These are phyloP conservation scores for Leptogaster cylindrica DNA, from an alignment of 2,888 invertebrate genomes.

Conservation along the genomic window DNA sequence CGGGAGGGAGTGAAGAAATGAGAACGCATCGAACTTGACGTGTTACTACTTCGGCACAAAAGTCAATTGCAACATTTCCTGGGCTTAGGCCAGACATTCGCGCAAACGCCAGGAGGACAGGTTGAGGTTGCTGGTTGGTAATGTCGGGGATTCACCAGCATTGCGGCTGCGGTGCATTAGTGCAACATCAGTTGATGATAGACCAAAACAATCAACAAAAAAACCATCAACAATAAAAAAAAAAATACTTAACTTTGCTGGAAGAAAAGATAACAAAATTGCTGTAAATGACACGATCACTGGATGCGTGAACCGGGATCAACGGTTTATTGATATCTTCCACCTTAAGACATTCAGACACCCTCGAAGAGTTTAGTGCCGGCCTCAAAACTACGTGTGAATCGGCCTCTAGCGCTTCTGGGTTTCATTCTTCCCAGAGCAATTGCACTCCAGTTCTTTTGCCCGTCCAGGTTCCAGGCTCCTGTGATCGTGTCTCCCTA, in stretches of 20 bases:
- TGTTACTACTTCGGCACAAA: slow-evolving; percentile 23
- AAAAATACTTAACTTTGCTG: too few relatives aligned
- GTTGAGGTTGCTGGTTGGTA: slow-evolving; percentile 6
- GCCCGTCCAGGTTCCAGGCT: not conserved
- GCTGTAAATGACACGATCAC: slow-evolving; percentile 38
- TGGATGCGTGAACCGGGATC: slow-evolving; percentile 34
- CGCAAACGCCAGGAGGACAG: slow-evolving; percentile 29
- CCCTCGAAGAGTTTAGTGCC: not conserved
- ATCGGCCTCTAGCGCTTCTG: slow-evolving; percentile 3
- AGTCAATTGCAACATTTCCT: slow-evolving; percentile 2
- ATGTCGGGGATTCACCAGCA: not conserved
- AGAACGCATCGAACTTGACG: slow-evolving; percentile 24
- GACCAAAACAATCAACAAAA: too few relatives aligned
- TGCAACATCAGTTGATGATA: not conserved
- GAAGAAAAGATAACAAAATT: slow-evolving; percentile 33
- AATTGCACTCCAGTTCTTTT: slow-evolving; percentile 5
- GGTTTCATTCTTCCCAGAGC: slow-evolving; percentile 5
- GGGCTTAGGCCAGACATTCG: slow-evolving; percentile 2
- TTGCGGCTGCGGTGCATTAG: too few relatives aligned
- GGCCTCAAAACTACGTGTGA: slow-evolving; percentile 16
- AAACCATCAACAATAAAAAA: too few relatives aligned
- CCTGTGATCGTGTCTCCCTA: slow-evolving; percentile 11
- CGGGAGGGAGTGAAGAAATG: not conserved
- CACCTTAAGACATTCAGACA: slow-evolving; percentile 6
- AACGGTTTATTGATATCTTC: slow-evolving; percentile 40